Conservation (phyloP, 30 jellyfish, hydroid and myxozoan genomes). For the Turritopsis rubra region DNA sequence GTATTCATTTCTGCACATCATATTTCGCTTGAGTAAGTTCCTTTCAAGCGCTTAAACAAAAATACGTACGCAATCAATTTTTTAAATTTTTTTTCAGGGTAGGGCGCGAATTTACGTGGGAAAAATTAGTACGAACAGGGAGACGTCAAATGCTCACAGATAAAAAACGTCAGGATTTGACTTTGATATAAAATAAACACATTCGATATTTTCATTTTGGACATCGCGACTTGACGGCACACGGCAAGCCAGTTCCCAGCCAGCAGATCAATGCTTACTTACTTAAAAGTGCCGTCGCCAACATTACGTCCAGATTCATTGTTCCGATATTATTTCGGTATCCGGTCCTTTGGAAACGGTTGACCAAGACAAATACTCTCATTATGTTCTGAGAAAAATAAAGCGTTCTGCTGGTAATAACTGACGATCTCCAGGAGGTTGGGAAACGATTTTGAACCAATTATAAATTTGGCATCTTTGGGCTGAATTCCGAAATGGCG, state of each 20-base stretch:
- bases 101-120: too few species aligned
- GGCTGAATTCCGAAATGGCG: neutral
- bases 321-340: neutral
- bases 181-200: neutral
- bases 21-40: too few species aligned
- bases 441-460: slow-evolving; percentile 69
- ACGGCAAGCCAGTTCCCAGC: neutral
- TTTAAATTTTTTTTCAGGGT: neutral
- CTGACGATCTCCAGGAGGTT: slow-evolving; percentile 78
- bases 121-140: too few species aligned
- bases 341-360: neutral
- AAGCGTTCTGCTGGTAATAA: slow-evolving; percentile 78
- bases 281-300: neutral
- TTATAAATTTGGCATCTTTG: slow-evolving; percentile 36
- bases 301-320: neutral
- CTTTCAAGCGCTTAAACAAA: too few species aligned
- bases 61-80: too few species aligned
- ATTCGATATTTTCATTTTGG: too few species aligned
- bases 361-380: neutral
- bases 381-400: slow-evolving; percentile 86
- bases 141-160: neutral
- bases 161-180: neutral
- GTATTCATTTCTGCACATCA: too few species aligned
- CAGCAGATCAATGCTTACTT: neutral
- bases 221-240: too few species aligned